Base-by-base conservation (phyloP, 2,113 vertebrate species). In the Thryonomys swinderianus region DNA sequence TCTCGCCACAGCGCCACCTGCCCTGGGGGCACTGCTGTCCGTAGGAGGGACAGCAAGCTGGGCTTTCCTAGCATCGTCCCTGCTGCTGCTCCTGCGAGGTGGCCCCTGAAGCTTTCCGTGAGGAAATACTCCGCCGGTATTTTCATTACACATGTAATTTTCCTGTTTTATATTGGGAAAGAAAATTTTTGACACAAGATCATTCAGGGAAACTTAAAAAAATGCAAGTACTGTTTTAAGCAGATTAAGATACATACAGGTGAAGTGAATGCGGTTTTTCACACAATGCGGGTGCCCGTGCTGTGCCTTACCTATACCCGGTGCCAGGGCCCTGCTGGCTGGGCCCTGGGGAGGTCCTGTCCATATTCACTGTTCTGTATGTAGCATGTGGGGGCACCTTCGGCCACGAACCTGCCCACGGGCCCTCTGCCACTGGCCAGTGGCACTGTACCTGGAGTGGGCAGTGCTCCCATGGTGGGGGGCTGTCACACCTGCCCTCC, bases 241-340 rank as follows among this genome's bases (percentile, higher is more conserved):
- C 94, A 96, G 97, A 88, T 92, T 66, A 30, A 91, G 97, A 91
- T 62, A 92, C 94, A 91, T 62, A 92, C 94, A 85, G 93, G 96
- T 89, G 55, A 96, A 96, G 85, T 78, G 96, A 93, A 97, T 95
- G 97, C 97, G 94, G 57, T 94, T 96, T 95, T 73, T n/a, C 88
- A 67, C 89, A 96, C 94, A 34, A 98, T 95, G 96, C 69, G 87
- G 91, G 98, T 96, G 97, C 95, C 98, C 78, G 37, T 96, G 95
- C 98, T 89, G 98, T 99, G 99, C 98, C 98, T 99, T 99, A 98
- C 98, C 93, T 98, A 97, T 97, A 96, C 97, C 94, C 59, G 97
- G 97, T 97, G 98, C 98, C 93, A 95, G 97, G 97, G 30, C 27
- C 62, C 61, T 64, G 62, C 27, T 1, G 62, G 62, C 59, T 25